A percentile compares a stretch with the other conserved stretches of the same genome.
phyloP scores from a whole-genome alignment of 1,140 invertebrate species.

The Berghia stephanieae region DNA sequence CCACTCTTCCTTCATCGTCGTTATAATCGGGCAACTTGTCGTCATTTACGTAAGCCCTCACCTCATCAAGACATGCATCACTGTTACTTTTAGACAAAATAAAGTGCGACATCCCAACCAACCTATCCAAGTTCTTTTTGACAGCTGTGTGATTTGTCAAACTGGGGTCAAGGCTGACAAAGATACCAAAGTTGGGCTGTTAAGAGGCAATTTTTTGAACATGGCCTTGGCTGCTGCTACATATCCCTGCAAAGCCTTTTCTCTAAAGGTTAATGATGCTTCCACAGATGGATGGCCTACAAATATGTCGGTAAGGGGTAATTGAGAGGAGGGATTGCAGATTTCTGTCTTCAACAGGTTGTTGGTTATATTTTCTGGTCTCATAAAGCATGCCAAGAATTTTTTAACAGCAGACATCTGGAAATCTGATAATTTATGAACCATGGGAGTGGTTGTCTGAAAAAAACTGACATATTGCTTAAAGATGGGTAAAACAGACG shows the following conservation, averaged over 20 bases:
- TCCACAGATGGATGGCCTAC: conserved; percentile 9
- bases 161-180: conserved; percentile 18
- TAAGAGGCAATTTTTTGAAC: not conserved
- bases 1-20: not conserved
- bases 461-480: conserved; percentile 38
- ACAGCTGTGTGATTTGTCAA: conserved; percentile 5
- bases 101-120: not conserved
- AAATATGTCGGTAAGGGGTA: conserved; percentile 29
- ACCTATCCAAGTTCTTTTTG: not conserved
- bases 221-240: not conserved
- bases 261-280: not conserved
- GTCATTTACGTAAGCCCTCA: conserved; percentile 14
- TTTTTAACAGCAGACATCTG: conserved; percentile 34
- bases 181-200: not conserved
- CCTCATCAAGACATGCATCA: conserved; percentile 11
- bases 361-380: conserved; percentile 26
- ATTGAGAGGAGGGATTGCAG: not conserved
- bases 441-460: conserved; percentile 36
- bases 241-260: not conserved
- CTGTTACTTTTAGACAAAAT: conserved; percentile 24
- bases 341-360: conserved; percentile 18
- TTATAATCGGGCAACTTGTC: not conserved
- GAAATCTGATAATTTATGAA: conserved; percentile 38
- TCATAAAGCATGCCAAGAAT: conserved; percentile 40
- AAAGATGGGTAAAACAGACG: conserved; percentile 34